Evolutionary conservation across 2,113 vertebrate genomes (phyloP).

Genomic region (Anthoscopus minutus): DNA sequence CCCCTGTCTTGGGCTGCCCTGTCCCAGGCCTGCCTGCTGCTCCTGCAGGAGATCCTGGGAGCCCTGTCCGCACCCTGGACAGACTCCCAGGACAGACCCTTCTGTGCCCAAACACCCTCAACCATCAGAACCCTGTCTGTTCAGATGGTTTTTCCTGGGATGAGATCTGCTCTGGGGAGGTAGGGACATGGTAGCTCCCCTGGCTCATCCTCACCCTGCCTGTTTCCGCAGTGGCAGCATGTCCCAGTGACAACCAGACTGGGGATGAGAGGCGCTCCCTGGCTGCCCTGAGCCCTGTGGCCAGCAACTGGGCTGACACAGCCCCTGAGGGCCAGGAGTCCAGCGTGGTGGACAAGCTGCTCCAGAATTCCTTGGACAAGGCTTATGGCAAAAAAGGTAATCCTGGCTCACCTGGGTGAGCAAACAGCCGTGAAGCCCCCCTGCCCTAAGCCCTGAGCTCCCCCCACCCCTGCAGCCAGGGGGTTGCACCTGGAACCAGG

Average conservation of each 20-base stretch:
- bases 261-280: conserved; percentile 21
- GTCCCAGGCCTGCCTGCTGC: background rate
- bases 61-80: background rate
- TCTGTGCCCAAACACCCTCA: background rate
- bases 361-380: conserved; percentile 79
- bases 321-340: conserved; percentile 47
- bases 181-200: background rate
- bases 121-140: background rate
- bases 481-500: background rate
- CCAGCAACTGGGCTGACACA: background rate
- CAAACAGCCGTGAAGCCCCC: accelerated
- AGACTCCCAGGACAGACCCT: background rate
- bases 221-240: background rate
- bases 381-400: conserved; percentile 87
- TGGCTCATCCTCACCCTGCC: background rate
- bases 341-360: conserved; percentile 78
- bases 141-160: background rate
- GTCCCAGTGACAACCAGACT: conserved; percentile 51
- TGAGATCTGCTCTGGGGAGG: background rate
- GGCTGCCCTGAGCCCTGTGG: background rate
- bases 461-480: background rate
- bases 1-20: background rate
- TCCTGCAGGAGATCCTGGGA: background rate
- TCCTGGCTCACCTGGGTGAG: background rate
- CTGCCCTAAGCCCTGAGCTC: background rate